These are phyloP conservation scores for Enhydra lutris DNA, from an alignment of 2,113 vertebrate genomes.

Conservation along the genomic window DNA sequence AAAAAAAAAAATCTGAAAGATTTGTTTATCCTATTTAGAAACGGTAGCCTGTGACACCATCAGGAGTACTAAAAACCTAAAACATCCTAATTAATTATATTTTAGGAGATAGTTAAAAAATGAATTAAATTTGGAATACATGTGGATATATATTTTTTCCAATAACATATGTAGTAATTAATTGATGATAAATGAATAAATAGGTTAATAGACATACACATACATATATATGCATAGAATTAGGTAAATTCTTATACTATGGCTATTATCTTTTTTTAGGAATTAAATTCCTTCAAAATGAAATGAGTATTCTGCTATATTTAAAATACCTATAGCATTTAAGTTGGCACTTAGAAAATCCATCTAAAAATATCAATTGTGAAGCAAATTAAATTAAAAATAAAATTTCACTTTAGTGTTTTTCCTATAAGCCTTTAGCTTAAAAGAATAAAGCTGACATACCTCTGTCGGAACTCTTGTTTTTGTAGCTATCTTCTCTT, in stretches of 20 bases:
- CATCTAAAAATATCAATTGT: slow-evolving; percentile 24
- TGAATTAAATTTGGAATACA: not conserved
- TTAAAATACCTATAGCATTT: slow-evolving; percentile 13
- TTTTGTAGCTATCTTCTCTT: not conserved
- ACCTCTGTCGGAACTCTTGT: not conserved
- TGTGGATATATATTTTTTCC: not conserved
- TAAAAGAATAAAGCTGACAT: not conserved
- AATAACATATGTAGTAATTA: not conserved
- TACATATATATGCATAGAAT: not conserved
- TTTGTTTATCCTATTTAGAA: not conserved
- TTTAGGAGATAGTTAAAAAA: not conserved
- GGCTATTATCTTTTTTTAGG: not conserved
- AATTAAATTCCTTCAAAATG: not conserved
- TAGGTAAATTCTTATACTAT: not conserved
- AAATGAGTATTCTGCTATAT: not conserved
- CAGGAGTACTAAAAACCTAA: not conserved
- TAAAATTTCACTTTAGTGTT: not conserved
- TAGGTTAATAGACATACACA: not conserved
- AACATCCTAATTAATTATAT: not conserved
- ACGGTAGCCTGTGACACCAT: not conserved
- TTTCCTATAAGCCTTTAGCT: not conserved
- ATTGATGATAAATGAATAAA: not conserved
- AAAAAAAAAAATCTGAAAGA: not conserved
- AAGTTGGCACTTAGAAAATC: slow-evolving; percentile 7
- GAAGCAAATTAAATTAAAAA: slow-evolving; percentile 9